phyloP scores from a whole-genome alignment of 2,797 vertebrate species.

The Atherinosoma microstoma region DNA sequence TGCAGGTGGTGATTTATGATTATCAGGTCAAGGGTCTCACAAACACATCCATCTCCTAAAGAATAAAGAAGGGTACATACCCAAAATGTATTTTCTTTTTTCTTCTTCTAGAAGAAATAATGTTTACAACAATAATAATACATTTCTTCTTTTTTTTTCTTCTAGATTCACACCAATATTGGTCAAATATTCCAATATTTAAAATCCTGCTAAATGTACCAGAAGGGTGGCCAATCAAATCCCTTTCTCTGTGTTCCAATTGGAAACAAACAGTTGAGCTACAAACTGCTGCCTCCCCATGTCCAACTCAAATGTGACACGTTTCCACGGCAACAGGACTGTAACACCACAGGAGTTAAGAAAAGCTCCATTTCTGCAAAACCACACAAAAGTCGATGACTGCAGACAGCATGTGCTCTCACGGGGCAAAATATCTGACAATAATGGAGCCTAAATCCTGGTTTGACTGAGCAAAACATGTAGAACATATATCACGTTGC shows the following conservation, averaged over 20 bases:
- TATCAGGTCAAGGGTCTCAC: slow-evolving; percentile 8
- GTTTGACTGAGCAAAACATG: slow-evolving; percentile 13
- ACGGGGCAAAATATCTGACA: slow-evolving; percentile 10
- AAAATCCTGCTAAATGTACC: slow-evolving; percentile 14
- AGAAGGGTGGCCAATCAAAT: slow-evolving; percentile 22
- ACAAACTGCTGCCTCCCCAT: slow-evolving; percentile 57
- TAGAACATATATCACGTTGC: background rate
- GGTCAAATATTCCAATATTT: slow-evolving; percentile 16
- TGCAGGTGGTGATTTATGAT: slow-evolving; percentile 37
- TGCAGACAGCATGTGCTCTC: slow-evolving; percentile 31
- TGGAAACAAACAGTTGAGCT: slow-evolving; percentile 44
- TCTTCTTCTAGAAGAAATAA: background rate
- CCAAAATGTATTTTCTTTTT: slow-evolving; percentile 24
- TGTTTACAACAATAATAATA: too few relatives aligned
- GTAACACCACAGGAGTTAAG: slow-evolving; percentile 65
- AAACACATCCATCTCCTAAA: slow-evolving; percentile 26
- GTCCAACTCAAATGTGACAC: slow-evolving; percentile 70
- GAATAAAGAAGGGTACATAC: slow-evolving; percentile 14
- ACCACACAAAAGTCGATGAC: slow-evolving; percentile 42
- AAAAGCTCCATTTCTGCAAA: slow-evolving; percentile 50
- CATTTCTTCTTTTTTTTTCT: background rate
- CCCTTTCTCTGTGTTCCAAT: slow-evolving; percentile 21
- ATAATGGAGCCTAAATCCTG: slow-evolving; percentile 8
- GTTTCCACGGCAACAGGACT: slow-evolving; percentile 76
- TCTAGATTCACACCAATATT: slow-evolving; percentile 29